Base-by-base conservation (phyloP, 2,797 vertebrate species). In the Enteromius afrohamiltoni region DNA sequence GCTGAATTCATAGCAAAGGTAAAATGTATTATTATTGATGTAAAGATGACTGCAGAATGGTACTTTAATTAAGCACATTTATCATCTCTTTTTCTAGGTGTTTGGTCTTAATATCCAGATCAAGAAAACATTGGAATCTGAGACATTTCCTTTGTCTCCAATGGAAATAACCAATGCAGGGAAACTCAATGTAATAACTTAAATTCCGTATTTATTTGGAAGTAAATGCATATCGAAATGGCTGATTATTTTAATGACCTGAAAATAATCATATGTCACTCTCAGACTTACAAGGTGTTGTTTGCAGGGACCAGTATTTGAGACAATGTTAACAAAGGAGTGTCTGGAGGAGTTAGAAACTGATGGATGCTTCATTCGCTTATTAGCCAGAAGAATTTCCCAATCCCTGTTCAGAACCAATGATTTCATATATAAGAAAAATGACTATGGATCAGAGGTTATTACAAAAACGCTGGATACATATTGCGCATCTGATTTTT, bases 341-440 rank as follows among this genome's bases (percentile, higher is more conserved):
- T 78, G 60, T 31, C 17, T 81, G 34, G 45, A 85, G 19, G 21
- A 76, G 5, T 37, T 88, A 68, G 68, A 86, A 74, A 65, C 65
- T 51, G 87, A 88, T 67, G 77, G 80, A 49, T 82, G 87, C 42
- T 86, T 88, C 68, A 86, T 86, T 70, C 87, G 87, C 26, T 78
- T 88, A 75, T 58, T 88, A 64, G 70, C 87, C 23, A 75, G 51
- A 69, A 37, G 69, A 70, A 75, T 88, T 45, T 62, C 65, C 1
- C 80, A 80, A 7, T 69, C 60, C 67, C 58, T 86, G 60, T 88
- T 80, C 73, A 85, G 85, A 86, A 74, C 77, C 21, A 73, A 49
- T 49, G 85, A 88, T 68, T 0, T 83, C 13, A 85, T 88, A 23
- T 88, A 64, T 37, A 81, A 62, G 26, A 81, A 53, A 31, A 67